Base-by-base conservation (phyloP, 1,140 invertebrate species). In the Diabrotica undecimpunctata region DNA sequence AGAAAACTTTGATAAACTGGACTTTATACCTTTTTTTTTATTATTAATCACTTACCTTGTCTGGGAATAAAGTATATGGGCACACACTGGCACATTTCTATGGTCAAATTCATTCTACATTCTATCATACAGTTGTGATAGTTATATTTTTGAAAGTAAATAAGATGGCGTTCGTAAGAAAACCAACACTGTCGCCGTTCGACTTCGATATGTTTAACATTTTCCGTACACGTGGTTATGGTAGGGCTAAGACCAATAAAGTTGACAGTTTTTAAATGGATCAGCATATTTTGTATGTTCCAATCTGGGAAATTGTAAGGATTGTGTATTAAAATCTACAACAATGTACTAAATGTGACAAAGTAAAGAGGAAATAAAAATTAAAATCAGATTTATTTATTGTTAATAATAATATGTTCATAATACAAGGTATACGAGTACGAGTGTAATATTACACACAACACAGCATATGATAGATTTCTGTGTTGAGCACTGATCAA, bases 71-170 rank as follows among this genome's bases (percentile, higher is more conserved):
- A 82, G 69, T 80, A 85, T 66, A 82, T 81, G 0, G 87, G 87
- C 0, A 86, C 71, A 70, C 88, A 89, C 11, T 82, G 79, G 67
- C 88, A 89, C 2, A 71, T 69, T 3, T 74, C 62, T 2, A 77
- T 72, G 1, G 82, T 78, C 11, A 82, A 75, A 7, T 74, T 71
- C 10, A 82, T 75, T 13, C 84, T 79, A 68, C 85, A 85, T 60
- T 84, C 81, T 0, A 80, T 78, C 77, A 88, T 79, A 70, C 88
- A 89, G 69, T 89, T 89, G 60, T 84, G 80, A 64, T 84, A 87
- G 0, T 85, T 84, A 61, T 88, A 88, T 0, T 78, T 77, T 2
- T 71, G 70, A 10, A 85, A 80, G 2, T 72, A 68, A 0, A 71
- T 68, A 10, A 81, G 66, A 57, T 71, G 66, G 0, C 70, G 75